These are phyloP conservation scores for Lagodon rhomboides DNA, from an alignment of 2,797 vertebrate species.

Conservation along the genomic window DNA sequence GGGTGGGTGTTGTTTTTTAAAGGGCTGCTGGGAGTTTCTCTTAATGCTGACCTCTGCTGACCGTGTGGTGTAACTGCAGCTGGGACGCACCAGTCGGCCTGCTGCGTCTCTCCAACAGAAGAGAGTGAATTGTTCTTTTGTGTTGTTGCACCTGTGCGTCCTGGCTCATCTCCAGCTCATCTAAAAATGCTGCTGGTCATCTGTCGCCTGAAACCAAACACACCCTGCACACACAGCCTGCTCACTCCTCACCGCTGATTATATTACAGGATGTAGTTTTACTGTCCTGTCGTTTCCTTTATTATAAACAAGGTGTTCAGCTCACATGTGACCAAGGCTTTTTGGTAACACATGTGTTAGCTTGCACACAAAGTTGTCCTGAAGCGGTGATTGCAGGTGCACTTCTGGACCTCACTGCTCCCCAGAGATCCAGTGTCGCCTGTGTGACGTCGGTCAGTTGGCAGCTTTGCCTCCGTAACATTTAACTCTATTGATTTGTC, in stretches of 20 bases:
- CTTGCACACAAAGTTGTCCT: no score
- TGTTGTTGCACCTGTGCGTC: slow-evolving; percentile 19
- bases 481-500: no score
- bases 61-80: slow-evolving; percentile 19
- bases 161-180: slow-evolving; percentile 4
- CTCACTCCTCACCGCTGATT: background rate
- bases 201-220: slow-evolving; percentile 12
- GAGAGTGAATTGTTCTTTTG: slow-evolving; percentile 7
- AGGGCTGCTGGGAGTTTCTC: background rate
- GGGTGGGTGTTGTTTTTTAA: background rate
- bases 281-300: background rate
- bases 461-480: no score
- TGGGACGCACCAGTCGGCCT: background rate
- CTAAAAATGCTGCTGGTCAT: background rate
- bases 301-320: background rate
- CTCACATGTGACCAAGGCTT: background rate
- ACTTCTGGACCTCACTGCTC: no score
- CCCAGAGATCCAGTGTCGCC: no score
- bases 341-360: no score
- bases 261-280: background rate
- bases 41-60: slow-evolving; percentile 34
- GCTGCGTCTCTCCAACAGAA: background rate
- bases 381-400: no score
- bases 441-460: no score
- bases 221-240: slow-evolving; percentile 2